Base-by-base conservation (phyloP, 1,140 invertebrate species). In the Tyrophagus putrescentiae region DNA sequence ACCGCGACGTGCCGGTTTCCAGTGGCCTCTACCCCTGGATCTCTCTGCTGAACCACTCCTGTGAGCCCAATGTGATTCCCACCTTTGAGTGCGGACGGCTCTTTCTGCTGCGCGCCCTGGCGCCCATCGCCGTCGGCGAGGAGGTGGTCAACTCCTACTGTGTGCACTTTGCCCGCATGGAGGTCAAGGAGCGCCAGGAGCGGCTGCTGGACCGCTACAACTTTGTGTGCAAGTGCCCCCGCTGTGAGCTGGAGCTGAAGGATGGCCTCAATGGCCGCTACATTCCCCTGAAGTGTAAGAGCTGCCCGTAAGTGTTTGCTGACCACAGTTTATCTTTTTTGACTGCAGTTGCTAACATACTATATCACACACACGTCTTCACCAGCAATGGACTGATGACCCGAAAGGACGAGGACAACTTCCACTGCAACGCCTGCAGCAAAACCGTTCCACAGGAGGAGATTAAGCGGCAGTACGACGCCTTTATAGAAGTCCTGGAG, bases 21-120 rank as follows among this genome's bases (percentile, higher is more conserved):
- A 84, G 84, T 28, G 87, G 83, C 1, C 85, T 91, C 67, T 92
- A 86, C 73, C 84, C 85, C 0, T 82, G 84, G 18, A 82, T 83
- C 11, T 86, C 84, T 67, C 82, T 90, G 74, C 84, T 90, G 82
- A 92, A 92, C 71, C 87, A 92, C 75, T 86, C 85, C 11, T 92
- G 87, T 70, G 80, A 85, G 70, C 81, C 86, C 7, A 85, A 82
- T 67, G 83, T 89, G 7, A 75, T 82, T 0, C 78, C 82, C 64
- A 83, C 72, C 70, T 76, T 72, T 61, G 60, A 70, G 32, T n/a
- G n/a, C n/a, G 70, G 69, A 53, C 69, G 71, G 45, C 64, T 63
- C 4, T 67, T 83, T 1, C 73, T 83, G 50, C 76, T 83, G 1
- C 76, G 76, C 69, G 75, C 78, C 7, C 71, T 73, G 1, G 73